phyloP scores from a whole-genome alignment of 2,888 invertebrate genomes.

The Elegia similella region DNA sequence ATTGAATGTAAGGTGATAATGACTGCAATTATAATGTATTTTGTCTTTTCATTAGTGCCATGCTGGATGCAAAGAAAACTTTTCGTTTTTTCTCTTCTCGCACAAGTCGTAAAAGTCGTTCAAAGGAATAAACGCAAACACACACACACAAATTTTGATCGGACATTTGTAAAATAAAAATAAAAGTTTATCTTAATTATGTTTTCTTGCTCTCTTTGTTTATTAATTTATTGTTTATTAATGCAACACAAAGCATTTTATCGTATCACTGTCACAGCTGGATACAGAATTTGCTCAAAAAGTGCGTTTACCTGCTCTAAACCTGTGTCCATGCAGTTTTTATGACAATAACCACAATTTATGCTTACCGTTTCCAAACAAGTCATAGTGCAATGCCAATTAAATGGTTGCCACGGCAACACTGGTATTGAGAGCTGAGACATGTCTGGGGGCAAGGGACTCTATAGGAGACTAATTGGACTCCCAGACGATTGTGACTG shows the following conservation, averaged over 20 bases:
- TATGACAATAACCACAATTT: not conserved
- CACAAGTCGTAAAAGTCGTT: too few species aligned
- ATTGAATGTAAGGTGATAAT: not conserved
- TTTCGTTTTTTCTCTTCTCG: too few species aligned
- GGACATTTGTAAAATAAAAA: too few species aligned
- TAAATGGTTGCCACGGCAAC: slow-evolving; percentile 57
- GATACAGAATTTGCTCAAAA: not conserved
- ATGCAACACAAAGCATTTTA: too few species aligned
- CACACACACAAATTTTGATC: too few species aligned
- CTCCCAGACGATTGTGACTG: slow-evolving; percentile 58
- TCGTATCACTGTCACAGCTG: not conserved
- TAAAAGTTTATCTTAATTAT: too few species aligned
- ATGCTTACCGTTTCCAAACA: slow-evolving; percentile 22
- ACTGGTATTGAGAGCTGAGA: slow-evolving; percentile 53
- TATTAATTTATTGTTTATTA: too few species aligned
- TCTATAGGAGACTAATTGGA: slow-evolving; percentile 68
- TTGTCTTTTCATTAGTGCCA: too few species aligned
- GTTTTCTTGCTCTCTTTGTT: too few species aligned
- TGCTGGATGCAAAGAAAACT: too few species aligned
- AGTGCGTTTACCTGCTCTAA: not conserved
- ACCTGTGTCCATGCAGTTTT: not conserved
- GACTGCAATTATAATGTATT: not conserved
- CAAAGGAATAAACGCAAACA: too few species aligned
- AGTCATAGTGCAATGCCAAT: slow-evolving; percentile 54
- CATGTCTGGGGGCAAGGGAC: slow-evolving; percentile 61